A percentile compares a stretch with the other conserved stretches of the same genome.
Evolutionary conservation across 1,140 invertebrate genomes (phyloP).

Genomic region (Bathynomus jamesi): DNA sequence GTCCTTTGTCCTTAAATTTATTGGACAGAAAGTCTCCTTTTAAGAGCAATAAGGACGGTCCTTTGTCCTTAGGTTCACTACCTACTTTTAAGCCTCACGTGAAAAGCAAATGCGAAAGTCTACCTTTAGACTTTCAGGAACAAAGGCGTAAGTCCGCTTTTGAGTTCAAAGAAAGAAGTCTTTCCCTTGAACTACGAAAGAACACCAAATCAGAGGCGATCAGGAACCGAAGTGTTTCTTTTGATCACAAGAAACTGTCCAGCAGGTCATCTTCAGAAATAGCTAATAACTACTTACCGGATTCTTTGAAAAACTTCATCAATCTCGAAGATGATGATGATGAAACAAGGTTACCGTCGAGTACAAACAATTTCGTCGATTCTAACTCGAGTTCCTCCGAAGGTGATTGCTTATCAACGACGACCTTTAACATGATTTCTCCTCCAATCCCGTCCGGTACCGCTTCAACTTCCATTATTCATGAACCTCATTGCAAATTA

Average conservation of each 20-base stretch:
- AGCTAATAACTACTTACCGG: background rate
- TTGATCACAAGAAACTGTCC: background rate
- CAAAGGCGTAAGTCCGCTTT: too few species aligned
- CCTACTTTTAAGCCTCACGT: too few species aligned
- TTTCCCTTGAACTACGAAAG: background rate
- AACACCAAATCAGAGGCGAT: background rate
- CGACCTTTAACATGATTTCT: background rate
- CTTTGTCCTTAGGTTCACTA: too few species aligned
- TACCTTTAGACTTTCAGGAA: too few species aligned
- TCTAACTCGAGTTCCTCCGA: background rate
- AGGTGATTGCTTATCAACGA: background rate
- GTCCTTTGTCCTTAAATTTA: too few species aligned
- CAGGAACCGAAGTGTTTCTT: background rate
- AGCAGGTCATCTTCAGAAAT: background rate
- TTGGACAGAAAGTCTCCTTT: too few species aligned
- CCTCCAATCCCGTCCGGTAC: background rate
- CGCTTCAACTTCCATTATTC: background rate
- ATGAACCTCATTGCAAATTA: constrained; percentile 1
- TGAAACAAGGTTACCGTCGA: too few species aligned
- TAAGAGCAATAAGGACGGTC: too few species aligned
- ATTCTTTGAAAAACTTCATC: background rate
- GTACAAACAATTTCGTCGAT: background rate
- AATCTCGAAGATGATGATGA: background rate
- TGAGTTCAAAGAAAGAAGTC: background rate
- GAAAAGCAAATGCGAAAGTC: too few species aligned